Base-by-base conservation (phyloP, 64 coral and sea anemone genomes). In the Catalaphyllia jardinei region DNA sequence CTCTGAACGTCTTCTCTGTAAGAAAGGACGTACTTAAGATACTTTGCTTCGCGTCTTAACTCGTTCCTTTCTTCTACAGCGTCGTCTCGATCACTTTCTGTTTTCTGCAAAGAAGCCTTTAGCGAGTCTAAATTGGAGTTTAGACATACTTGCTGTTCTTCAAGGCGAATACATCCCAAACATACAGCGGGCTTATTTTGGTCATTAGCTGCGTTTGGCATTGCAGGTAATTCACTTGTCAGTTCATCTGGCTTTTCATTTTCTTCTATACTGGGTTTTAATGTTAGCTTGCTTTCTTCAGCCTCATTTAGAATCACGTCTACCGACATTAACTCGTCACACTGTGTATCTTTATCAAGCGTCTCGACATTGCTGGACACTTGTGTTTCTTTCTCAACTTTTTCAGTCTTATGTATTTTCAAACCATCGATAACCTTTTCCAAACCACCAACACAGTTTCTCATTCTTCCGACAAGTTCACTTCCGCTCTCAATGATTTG, bases 1-100 rank as follows among this genome's bases (percentile, higher is more conserved):
- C 77, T 72, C 38, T 93, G 91, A 0, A 97, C 88, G 33, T 97
- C 95, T 59, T 93, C 75, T n/a, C 95, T 79, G 60, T 97, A 97
- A 24, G 91, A 97, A 52, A 97, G 84, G 9, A 97, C 95, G 5
- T 97, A 82, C 69, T 97, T 97, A 29, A 97, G 79, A 31, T 97
- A 97, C 22, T 97, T 93, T 0, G 88, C 75, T 52, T 97, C 95
- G 42, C 93, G 88, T 29, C 75, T 46, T 3, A 93, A 42, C 31
- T 97, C 95, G 22, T 88, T 73, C 27, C 78, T 89, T 18, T 97
- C 95, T 30, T 87, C 90, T 1, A 84, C 87, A 31, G 90, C 75
- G 2, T 91, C 86, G 63, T 93, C 88, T 35, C 71, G 54, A 22
- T 93, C 85, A 30, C 67, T 72, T 29, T 93, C 83, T 57, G 87